Evolutionary conservation across 2,797 vertebrate species (phyloP).

Genomic region (Melanotaenia maccullochi): DNA sequence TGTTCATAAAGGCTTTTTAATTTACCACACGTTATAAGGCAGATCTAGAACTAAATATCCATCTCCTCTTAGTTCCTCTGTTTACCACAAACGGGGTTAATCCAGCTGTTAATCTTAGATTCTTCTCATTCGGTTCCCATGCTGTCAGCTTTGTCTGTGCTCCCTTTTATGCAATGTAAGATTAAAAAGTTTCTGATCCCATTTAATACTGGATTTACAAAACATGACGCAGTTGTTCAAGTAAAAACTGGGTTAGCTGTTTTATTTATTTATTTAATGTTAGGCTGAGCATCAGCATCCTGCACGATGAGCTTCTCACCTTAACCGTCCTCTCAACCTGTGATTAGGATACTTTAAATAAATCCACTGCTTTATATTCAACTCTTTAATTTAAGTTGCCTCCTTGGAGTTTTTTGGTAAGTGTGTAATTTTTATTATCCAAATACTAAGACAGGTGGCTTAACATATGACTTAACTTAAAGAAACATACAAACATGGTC

Average conservation of each 20-base stretch:
- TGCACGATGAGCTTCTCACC: too few species aligned
- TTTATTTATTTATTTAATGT: background rate
- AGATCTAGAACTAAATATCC: slow-evolving; percentile 1
- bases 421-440: too few species aligned
- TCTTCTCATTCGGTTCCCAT: slow-evolving; percentile 41
- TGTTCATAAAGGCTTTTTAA: slow-evolving; percentile 2
- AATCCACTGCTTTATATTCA: slow-evolving; percentile 3
- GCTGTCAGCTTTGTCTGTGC: slow-evolving; percentile 38
- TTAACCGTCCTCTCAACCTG: too few species aligned
- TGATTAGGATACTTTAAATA: slow-evolving; percentile 1
- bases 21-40: background rate
- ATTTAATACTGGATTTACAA: slow-evolving; percentile 24
- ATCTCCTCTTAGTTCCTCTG: slow-evolving; percentile 9
- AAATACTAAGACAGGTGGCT: too few species aligned
- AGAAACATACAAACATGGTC: too few species aligned
- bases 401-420: too few species aligned
- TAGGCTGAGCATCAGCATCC: background rate
- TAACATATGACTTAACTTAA: too few species aligned
- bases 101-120: slow-evolving; percentile 66
- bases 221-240: slow-evolving; percentile 24
- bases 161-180: slow-evolving; percentile 28
- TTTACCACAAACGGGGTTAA: slow-evolving; percentile 60
- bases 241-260: slow-evolving; percentile 30
- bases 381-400: too few species aligned
- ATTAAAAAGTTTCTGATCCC: slow-evolving; percentile 39